Percentiles rank a stretch among this genome's conserved stretches.
Conservation (phyloP, 2,888 invertebrate genomes). For the Buathra laborator region DNA sequence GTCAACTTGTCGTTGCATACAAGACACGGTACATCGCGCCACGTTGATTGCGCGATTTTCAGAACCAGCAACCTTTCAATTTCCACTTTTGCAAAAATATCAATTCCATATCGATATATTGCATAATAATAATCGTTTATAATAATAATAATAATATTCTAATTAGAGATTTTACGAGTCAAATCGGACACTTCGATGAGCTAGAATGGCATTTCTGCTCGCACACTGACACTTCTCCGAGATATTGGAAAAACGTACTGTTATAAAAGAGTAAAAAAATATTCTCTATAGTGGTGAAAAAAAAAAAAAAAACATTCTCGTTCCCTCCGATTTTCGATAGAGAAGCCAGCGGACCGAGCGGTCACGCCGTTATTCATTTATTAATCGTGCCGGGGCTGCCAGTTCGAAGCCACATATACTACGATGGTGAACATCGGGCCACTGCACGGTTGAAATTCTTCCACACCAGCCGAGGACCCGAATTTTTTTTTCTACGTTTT, state of each 20-base stretch:
- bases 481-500: constrained; percentile 37
- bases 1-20: background rate
- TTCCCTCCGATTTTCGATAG: constrained; percentile 58
- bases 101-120: background rate
- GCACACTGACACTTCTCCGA: constrained; percentile 31
- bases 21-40: background rate
- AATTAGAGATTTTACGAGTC: background rate
- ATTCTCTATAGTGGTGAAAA: background rate
- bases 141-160: constrained; percentile 5
- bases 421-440: constrained; percentile 37
- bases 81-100: background rate
- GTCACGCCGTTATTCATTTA: constrained; percentile 66
- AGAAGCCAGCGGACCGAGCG: constrained; percentile 43
- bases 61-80: background rate
- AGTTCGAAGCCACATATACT: constrained; percentile 39
- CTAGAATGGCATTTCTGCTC: constrained; percentile 29
- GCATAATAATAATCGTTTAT: background rate
- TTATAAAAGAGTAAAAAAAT: constrained; percentile 21
- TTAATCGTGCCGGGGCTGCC: constrained; percentile 57
- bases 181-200: constrained; percentile 21
- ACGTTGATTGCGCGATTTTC: background rate
- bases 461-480: constrained; percentile 33
- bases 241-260: constrained; percentile 28
- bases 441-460: constrained; percentile 48
- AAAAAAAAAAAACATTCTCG: constrained; percentile 31